Evolutionary conservation across 1,140 invertebrate genomes (phyloP).

Genomic region (Neelides sp.): DNA sequence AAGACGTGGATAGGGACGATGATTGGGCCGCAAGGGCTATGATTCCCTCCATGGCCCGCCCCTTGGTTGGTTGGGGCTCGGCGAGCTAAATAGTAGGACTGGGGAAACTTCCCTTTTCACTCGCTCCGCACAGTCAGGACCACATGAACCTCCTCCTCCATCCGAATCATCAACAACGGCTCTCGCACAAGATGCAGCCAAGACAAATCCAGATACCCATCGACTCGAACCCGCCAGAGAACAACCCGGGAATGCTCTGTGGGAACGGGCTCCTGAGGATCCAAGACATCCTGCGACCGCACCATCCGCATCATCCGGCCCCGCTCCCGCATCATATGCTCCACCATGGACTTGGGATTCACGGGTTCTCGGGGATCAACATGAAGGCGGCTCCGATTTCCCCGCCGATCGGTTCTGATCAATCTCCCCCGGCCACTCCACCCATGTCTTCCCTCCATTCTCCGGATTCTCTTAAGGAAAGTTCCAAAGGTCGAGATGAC

Average conservation of each 20-base stretch:
- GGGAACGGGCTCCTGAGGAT: constrained; percentile 28
- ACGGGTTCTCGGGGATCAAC: constrained; percentile 19
- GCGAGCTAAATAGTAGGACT: no score
- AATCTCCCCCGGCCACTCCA: constrained; percentile 30
- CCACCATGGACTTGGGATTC: constrained; percentile 14
- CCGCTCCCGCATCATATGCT: constrained; percentile 14
- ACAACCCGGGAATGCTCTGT: constrained; percentile 18
- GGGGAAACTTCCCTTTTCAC: no score
- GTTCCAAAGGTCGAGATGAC: constrained; percentile 20
- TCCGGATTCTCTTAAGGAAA: constrained; percentile 17
- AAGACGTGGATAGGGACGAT: no score
- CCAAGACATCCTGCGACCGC: constrained; percentile 29
- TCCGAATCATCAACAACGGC: no score
- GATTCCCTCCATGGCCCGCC: no score
- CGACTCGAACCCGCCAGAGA: no score
- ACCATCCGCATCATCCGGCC: constrained; percentile 9
- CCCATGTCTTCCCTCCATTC: constrained; percentile 24
- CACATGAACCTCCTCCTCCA: no score
- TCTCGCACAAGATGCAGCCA: no score
- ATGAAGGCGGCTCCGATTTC: constrained; percentile 28
- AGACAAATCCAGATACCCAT: no score
- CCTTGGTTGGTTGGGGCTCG: no score
- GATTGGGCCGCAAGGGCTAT: no score
- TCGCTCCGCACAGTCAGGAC: no score
- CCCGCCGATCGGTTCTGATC: constrained; percentile 29